Evolutionary conservation across 2,888 invertebrate species (phyloP).

Genomic region (Cephus rjabovi): DNA sequence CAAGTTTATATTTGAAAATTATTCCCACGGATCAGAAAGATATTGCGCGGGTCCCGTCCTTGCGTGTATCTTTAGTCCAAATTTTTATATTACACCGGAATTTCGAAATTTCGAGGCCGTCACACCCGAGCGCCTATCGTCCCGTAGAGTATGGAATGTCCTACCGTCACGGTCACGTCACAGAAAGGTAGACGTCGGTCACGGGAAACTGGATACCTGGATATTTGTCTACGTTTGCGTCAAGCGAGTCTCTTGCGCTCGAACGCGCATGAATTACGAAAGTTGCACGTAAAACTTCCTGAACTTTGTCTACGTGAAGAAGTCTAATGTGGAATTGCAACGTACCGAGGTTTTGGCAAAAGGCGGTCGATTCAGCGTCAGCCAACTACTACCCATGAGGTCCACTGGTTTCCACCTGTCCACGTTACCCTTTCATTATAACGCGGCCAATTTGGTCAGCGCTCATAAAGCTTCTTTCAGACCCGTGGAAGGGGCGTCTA

Average conservation of each 20-base stretch:
- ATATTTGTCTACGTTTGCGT: neutral
- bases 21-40: constrained; percentile 18
- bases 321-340: neutral
- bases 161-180: neutral
- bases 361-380: constrained; percentile 37
- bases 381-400: constrained; percentile 51
- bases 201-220: neutral
- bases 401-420: constrained; percentile 37
- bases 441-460: constrained; percentile 41
- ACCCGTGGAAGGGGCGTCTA: constrained; percentile 34
- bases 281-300: neutral
- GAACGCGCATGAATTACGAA: neutral
- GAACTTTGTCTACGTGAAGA: neutral
- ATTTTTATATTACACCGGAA: neutral
- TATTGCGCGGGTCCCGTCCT: constrained; percentile 2
- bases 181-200: neutral
- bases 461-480: constrained; percentile 54
- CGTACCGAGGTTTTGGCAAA: constrained; percentile 51
- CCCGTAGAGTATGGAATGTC: neutral
- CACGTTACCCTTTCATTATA: constrained; percentile 45
- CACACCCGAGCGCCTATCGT: neutral
- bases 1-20: constrained; percentile 49
- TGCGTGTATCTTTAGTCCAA: neutral
- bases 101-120: neutral
- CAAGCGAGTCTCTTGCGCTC: neutral